phyloP scores from a whole-genome alignment of 2,797 vertebrate species.

The Crenuchus spilurus region DNA sequence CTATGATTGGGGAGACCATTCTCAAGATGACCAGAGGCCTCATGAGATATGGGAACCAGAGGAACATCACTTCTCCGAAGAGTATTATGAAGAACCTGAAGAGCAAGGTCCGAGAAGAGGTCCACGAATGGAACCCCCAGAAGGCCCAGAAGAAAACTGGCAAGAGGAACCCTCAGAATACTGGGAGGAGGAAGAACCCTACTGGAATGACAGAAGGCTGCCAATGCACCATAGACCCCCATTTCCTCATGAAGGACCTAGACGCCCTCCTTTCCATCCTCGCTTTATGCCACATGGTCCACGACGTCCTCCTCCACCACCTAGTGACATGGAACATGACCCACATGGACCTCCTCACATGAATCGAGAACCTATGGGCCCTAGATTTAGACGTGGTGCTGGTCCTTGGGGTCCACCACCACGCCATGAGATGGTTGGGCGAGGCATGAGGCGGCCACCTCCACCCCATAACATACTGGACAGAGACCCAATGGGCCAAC shows the following conservation, averaged over 20 bases:
- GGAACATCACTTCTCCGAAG: slow-evolving; percentile 77
- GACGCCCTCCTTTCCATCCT: slow-evolving; percentile 73
- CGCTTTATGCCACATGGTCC: slow-evolving; percentile 78
- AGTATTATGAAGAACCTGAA: slow-evolving; percentile 79
- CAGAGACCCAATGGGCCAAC: slow-evolving; percentile 57
- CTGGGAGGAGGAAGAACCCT: slow-evolving; percentile 81
- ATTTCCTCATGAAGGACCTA: slow-evolving; percentile 72
- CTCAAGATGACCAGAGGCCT: slow-evolving; percentile 69
- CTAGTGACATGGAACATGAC: slow-evolving; percentile 69
- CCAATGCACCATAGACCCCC: slow-evolving; percentile 75
- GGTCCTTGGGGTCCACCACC: slow-evolving; percentile 64
- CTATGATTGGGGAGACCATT: slow-evolving; percentile 77
- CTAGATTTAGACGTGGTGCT: slow-evolving; percentile 64
- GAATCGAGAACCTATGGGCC: slow-evolving; percentile 63
- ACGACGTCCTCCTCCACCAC: slow-evolving; percentile 79
- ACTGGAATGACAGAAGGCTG: slow-evolving; percentile 84
- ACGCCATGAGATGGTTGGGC: slow-evolving; percentile 76
- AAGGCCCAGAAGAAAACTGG: slow-evolving; percentile 75
- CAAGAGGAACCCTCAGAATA: slow-evolving; percentile 83
- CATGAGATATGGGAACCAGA: slow-evolving; percentile 80
- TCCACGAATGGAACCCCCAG: slow-evolving; percentile 62
- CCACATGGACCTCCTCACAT: slow-evolving; percentile 59
- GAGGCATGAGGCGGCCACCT: slow-evolving; percentile 72
- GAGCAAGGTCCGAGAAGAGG: slow-evolving; percentile 73
- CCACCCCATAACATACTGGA: slow-evolving; percentile 75